Percentiles rank a stretch among this genome's conserved stretches.
These are phyloP conservation scores for Oreohelix idahoensis DNA, from an alignment of 1,140 invertebrate genomes.

Conservation along the genomic window DNA sequence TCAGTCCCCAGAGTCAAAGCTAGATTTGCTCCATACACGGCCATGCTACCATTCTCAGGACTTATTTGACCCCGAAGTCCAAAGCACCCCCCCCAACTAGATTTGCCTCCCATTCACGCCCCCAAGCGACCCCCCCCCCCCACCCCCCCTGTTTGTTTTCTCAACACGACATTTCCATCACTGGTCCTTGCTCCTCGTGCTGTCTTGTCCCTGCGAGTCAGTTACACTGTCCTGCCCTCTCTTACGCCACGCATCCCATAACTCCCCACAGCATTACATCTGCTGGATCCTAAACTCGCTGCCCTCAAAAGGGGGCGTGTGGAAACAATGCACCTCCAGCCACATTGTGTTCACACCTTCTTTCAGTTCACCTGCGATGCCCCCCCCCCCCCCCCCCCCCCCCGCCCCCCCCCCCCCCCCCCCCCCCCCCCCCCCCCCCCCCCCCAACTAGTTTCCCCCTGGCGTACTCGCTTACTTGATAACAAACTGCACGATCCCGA, in stretches of 20 bases:
- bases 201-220: neutral
- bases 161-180: constrained; percentile 28
- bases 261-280: neutral
- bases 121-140: too few species aligned
- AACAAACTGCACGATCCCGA: neutral
- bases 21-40: too few species aligned
- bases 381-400: neutral
- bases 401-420: neutral
- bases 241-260: neutral
- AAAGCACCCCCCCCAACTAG: too few species aligned
- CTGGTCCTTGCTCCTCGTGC: neutral
- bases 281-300: neutral
- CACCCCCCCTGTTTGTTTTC: too few species aligned
- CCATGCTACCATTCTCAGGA: neutral
- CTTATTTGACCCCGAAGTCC: constrained; percentile 22
- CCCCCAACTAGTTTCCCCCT: neutral
- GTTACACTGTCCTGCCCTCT: neutral
- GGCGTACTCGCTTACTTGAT: neutral
- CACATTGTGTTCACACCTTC: neutral
- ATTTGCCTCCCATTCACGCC: too few species aligned
- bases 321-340: neutral
- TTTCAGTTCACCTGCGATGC: neutral
- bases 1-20: too few species aligned
- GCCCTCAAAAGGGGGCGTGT: neutral
- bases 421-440: neutral